These are phyloP conservation scores for Phymanthus crucifer DNA, from an alignment of 92 coral and sea anemone genomes.

Conservation along the genomic window DNA sequence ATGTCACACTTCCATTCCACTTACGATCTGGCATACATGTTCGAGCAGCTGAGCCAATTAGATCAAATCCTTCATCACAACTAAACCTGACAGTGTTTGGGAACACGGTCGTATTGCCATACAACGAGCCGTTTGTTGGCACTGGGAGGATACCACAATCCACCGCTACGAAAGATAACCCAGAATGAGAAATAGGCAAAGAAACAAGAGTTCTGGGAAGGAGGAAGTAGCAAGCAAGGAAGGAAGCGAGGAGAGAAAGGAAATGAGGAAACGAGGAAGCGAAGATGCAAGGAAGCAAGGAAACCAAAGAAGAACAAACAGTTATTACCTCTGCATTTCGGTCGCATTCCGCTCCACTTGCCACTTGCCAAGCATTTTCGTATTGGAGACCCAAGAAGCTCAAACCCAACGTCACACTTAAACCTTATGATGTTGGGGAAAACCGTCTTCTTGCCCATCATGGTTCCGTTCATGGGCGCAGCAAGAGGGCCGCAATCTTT, in stretches of 20 bases:
- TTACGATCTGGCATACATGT: conserved; percentile 37
- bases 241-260: not conserved
- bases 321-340: conserved; percentile 53
- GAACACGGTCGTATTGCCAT: conserved; percentile 43
- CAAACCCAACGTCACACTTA: conserved; percentile 71
- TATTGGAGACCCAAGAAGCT: conserved; percentile 48
- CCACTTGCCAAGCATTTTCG: conserved; percentile 70
- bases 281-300: not conserved
- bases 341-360: conserved; percentile 70
- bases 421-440: conserved; percentile 59
- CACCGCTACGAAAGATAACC: conserved; percentile 17
- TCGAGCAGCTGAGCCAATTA: conserved; percentile 41
- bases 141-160: conserved; percentile 41
- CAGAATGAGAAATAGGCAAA: not conserved
- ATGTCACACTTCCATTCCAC: conserved; percentile 40
- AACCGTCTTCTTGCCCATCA: conserved; percentile 41
- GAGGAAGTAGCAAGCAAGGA: not conserved
- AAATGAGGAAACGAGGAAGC: not conserved
- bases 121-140: conserved; percentile 50
- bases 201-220: not conserved
- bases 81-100: conserved; percentile 43
- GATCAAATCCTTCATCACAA: conserved; percentile 58
- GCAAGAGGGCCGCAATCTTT: conserved; percentile 57
- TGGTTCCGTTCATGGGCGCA: conserved; percentile 35
- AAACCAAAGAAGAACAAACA: not conserved